Evolutionary conservation across 2,888 invertebrate genomes (phyloP), one percentile per base, ranked within the genome.

Genomic region (Eupithecia centaureata): DNA sequence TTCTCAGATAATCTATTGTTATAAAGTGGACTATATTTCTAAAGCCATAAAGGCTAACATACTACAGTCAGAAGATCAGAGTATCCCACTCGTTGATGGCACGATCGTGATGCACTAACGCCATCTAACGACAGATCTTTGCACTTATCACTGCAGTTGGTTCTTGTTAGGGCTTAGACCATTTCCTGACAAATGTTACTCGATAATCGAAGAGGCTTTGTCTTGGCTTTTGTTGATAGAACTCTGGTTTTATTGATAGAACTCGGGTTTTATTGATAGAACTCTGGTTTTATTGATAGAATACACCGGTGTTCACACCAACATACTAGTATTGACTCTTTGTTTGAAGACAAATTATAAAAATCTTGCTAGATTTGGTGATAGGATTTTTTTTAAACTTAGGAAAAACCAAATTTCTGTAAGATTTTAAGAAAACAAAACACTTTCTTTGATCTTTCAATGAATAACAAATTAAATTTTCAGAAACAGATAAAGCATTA

Each of bases 91-190:
- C 68, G 71, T 74, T 73, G 80, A 80, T 79, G 69, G 73, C 59
- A 69, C 76, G 80, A 82, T 81, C 81, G 80, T 80, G 80, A 77
- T 77, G 71, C 73, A 72, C 77, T 76, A 75, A 65, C 64, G 64
- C 70, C 80, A 85, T 86, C 85, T 85, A 77, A 84, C 82, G 81
- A 77, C 78, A 77, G 73, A 85, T 75, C 75, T 73, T 68, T 62
- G 71, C 72, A 72, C 75, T 73, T 75, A 75, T 73, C 75, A 71
- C 69, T 65, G 72, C 63, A 69, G 73, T 73, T 71, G 67, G 66
- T 67, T 68, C 70, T 75, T 70, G 75, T 73, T 75, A 73, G 67
- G 67, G 69, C 61, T 38, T 35, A 57, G 65, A 65, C 57, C 68
- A 70, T 68, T 73, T 70, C 70, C 70, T 69, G 65, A 68, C 72